Conservation (phyloP, 2,888 invertebrate genomes). For the Pristionchus maxplancki region DNA sequence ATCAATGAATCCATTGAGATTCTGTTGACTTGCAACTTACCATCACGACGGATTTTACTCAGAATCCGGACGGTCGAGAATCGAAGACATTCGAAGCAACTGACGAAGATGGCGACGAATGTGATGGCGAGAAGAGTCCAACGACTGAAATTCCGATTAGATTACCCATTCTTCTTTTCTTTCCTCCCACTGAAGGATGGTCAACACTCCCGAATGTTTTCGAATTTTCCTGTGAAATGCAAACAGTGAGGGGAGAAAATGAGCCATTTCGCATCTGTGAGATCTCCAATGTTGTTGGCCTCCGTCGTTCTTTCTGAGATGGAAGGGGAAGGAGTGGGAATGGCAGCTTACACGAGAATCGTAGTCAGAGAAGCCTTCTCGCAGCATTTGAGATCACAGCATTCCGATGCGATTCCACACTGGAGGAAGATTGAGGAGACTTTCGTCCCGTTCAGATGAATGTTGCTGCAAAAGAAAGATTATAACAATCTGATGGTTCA, state of each 20-base stretch:
- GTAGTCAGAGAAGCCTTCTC: slow-evolving; percentile 5
- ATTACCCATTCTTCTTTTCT: background rate
- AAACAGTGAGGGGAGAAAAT: background rate
- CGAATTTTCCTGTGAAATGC: background rate
- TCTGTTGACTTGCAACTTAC: background rate
- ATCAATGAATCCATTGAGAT: background rate
- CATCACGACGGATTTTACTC: background rate
- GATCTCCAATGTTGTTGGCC: background rate
- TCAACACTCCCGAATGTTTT: background rate
- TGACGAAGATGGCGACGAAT: slow-evolving; percentile 1
- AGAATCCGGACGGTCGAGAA: slow-evolving; percentile 22
- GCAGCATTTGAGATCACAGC: slow-evolving; percentile 34
- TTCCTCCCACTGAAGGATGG: background rate
- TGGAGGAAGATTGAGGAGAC: background rate
- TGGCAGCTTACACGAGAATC: slow-evolving; percentile 18
- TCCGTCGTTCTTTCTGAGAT: background rate
- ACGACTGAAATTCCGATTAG: background rate
- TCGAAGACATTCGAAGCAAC: slow-evolving; percentile 19
- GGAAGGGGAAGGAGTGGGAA: background rate
- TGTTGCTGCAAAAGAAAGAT: background rate
- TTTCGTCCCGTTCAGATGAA: background rate
- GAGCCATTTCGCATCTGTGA: background rate
- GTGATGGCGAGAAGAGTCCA: background rate
- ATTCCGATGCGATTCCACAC: background rate
- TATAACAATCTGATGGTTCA: background rate